These are phyloP conservation scores for Stichodactyla mertensii DNA, from an alignment of 64 coral and sea anemone species.

Conservation along the genomic window DNA sequence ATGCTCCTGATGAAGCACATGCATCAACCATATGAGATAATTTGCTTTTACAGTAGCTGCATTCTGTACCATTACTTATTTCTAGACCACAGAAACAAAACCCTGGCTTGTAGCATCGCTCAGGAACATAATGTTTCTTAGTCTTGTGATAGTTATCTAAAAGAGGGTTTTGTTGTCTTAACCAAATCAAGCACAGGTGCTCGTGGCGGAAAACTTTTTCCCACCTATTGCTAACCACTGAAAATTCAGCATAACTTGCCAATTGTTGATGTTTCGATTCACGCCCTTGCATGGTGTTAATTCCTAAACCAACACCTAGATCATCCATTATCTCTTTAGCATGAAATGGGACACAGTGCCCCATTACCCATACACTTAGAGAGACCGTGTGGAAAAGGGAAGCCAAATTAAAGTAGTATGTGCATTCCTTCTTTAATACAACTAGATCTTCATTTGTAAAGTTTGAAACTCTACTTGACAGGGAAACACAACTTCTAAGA, in stretches of 20 bases:
- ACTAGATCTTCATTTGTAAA: background rate
- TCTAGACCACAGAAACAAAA: constrained; percentile 31
- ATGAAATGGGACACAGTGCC: constrained; percentile 36
- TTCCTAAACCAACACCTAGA: constrained; percentile 29
- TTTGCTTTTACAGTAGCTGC: constrained; percentile 36
- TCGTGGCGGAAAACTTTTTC: constrained; percentile 45
- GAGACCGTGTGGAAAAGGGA: background rate
- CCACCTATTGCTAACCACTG: constrained; percentile 41
- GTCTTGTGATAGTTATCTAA: constrained; percentile 27
- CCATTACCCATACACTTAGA: constrained; percentile 15
- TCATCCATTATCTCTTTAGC: constrained; percentile 27
- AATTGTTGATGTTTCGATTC: constrained; percentile 44
- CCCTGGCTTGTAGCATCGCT: background rate
- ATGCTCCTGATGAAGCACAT: too few relatives aligned
- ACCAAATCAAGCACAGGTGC: constrained; percentile 37
- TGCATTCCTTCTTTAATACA: background rate
- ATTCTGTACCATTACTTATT: constrained; percentile 24
- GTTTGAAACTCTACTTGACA: background rate
- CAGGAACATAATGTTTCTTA: constrained; percentile 37
- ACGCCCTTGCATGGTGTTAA: constrained; percentile 35
- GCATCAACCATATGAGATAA: too few relatives aligned
- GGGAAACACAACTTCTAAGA: background rate
- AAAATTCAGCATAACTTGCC: constrained; percentile 27
- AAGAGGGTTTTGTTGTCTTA: constrained; percentile 42
- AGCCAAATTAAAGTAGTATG: background rate